Evolutionary conservation across 2,797 vertebrate genomes (phyloP), one percentile per base, ranked within the genome.

Genomic region (Danio albolineatus): DNA sequence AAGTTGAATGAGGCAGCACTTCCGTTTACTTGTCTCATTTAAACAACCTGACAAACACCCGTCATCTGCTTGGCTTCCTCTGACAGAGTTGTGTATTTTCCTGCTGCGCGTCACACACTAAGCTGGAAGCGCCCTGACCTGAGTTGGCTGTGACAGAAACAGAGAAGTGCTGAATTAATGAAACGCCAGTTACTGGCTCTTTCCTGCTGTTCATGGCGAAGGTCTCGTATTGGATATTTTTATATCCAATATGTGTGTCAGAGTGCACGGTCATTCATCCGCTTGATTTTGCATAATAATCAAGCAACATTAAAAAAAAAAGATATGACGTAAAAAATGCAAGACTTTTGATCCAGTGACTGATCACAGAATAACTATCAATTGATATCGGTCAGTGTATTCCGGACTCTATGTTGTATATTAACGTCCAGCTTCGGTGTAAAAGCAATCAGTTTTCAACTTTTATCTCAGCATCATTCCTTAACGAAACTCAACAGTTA

Each of bases 31-130:
- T 46, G 62, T 69, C 75, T 72, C 39, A 64, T 64, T 64, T n/a
- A 44, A 72, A 21, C 57, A 62, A 46, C 67, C 77, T 79, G 48
- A 79, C 77, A 79, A 72, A 46, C 67, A 72, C 46, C 77, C 72
- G 77, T 60, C 67, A 72, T 72, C 48, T 46, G 59, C 59, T 56
- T 39, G 19, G 39, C 77, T 64, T 79, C 57, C 48, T 72, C 48
- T 64, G 38, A 72, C 77, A 64, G 77, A 79, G 12, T 46, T 53
- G 16, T 72, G 59, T 56, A 39, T 73, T 73, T 79, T 73, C n/a
- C 39, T 46, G 17, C 36, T 19, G 48, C 65, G 43, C 16, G 36
- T 61, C 66, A 71, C 44, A 71, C 65, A 59, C 5, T 61, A 60
- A 43, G 57, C 36, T 60, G 73, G 19, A 36, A 43, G 56, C 61